Evolutionary conservation across 2,797 vertebrate genomes (phyloP).

Genomic region (Anableps anableps): DNA sequence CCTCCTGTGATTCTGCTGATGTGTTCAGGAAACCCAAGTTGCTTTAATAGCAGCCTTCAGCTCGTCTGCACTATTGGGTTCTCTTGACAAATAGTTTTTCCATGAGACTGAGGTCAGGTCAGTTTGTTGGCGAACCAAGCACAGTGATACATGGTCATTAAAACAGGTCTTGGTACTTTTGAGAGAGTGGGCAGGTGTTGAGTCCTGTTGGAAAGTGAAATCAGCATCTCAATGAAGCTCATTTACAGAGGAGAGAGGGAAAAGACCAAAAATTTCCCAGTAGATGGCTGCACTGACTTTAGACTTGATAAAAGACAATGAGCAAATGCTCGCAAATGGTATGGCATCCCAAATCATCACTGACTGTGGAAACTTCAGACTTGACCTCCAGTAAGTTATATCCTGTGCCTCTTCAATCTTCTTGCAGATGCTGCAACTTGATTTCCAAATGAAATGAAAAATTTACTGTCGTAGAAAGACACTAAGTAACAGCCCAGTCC

Average conservation of each 20-base stretch:
- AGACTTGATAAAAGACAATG: not conserved
- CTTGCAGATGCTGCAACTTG: not conserved
- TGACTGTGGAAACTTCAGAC: not conserved
- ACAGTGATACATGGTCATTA: not conserved
- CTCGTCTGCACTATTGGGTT: not conserved
- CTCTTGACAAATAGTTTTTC: not conserved
- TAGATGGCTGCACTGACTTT: not conserved
- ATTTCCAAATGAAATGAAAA: not conserved
- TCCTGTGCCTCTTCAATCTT: not conserved
- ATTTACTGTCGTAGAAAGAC: not conserved
- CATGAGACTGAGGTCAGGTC: not conserved
- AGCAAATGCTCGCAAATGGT: not conserved
- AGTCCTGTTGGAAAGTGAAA: too few species aligned
- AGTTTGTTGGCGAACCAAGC: not conserved
- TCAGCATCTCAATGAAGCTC: too few species aligned
- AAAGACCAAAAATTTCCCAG: too few species aligned
- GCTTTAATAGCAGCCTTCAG: not conserved
- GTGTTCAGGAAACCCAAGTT: not conserved
- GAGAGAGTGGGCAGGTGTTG: too few species aligned
- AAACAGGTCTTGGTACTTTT: not conserved
- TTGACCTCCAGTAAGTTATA: not conserved
- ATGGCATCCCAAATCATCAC: not conserved
- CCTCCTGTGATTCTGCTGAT: not conserved
- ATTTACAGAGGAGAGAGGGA: too few species aligned
- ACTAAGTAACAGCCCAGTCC: not conserved